A percentile compares a stretch with the other conserved stretches of the same genome.
These are phyloP conservation scores for Catostomus latipinnis DNA, from an alignment of 2,797 vertebrate genomes.

Conservation along the genomic window DNA sequence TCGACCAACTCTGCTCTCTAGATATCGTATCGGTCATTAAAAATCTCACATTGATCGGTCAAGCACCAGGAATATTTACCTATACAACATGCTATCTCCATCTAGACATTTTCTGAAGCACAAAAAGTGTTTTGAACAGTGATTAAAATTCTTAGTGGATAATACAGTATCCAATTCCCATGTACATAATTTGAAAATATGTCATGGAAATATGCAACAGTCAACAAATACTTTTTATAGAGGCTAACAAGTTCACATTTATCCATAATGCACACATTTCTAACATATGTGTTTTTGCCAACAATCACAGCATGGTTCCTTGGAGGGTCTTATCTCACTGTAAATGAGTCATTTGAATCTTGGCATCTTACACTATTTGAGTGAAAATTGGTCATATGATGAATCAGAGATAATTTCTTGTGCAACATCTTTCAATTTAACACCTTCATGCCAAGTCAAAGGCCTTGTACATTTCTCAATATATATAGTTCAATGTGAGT, in stretches of 20 bases:
- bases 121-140: constrained; percentile 1
- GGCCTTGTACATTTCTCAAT: background rate
- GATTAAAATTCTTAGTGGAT: constrained; percentile 11
- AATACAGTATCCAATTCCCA: background rate
- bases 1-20: too few relatives aligned
- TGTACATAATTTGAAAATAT: constrained; percentile 1
- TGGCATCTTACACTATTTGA: background rate
- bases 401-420: constrained; percentile 6
- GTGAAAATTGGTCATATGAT: background rate
- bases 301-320: background rate
- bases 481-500: background rate
- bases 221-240: constrained; percentile 6
- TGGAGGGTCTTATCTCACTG: background rate
- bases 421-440: constrained; percentile 13
- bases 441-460: background rate
- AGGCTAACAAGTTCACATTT: background rate
- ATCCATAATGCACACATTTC: background rate
- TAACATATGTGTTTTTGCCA: background rate
- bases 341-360: background rate
- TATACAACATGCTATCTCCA: too few relatives aligned
- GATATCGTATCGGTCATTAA: too few relatives aligned
- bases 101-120: background rate
- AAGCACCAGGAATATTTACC: too few relatives aligned
- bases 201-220: background rate
- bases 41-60: too few relatives aligned